phyloP scores from a whole-genome alignment of 1,140 invertebrate genomes.

The Wiebesia pumilae region DNA sequence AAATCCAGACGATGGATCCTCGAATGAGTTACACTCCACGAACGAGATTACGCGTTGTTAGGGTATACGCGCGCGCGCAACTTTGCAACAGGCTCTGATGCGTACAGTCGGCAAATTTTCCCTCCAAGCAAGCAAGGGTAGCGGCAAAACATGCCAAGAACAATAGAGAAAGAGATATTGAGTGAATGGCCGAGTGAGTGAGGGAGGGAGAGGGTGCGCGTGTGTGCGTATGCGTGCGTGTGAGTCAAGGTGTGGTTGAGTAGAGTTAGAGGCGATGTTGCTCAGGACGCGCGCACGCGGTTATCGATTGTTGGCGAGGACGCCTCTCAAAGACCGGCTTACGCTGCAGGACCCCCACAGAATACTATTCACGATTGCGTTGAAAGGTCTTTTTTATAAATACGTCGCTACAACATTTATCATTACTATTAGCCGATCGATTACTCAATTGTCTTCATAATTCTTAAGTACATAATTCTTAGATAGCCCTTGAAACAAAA shows the following conservation, averaged over 20 bases:
- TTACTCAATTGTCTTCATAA: too few species aligned
- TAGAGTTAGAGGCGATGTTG: background rate
- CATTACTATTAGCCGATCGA: too few species aligned
- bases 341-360: background rate
- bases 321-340: background rate
- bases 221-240: too few species aligned
- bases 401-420: too few species aligned
- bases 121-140: background rate
- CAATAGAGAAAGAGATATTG: background rate
- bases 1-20: background rate
- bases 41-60: background rate
- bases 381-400: too few species aligned
- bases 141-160: background rate
- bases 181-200: background rate
- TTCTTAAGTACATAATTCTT: too few species aligned
- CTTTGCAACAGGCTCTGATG: slow-evolving; percentile 25
- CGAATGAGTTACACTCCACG: background rate
- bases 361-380: too few species aligned
- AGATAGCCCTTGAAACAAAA: too few species aligned
- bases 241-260: slow-evolving; percentile 35
- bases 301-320: slow-evolving; percentile 31
- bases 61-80: background rate
- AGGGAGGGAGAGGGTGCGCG: background rate
- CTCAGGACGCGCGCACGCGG: slow-evolving; percentile 1
- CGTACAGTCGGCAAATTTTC: background rate